phyloP scores from a whole-genome alignment of 2,113 vertebrate genomes.

The Psephotus haematonotus region DNA sequence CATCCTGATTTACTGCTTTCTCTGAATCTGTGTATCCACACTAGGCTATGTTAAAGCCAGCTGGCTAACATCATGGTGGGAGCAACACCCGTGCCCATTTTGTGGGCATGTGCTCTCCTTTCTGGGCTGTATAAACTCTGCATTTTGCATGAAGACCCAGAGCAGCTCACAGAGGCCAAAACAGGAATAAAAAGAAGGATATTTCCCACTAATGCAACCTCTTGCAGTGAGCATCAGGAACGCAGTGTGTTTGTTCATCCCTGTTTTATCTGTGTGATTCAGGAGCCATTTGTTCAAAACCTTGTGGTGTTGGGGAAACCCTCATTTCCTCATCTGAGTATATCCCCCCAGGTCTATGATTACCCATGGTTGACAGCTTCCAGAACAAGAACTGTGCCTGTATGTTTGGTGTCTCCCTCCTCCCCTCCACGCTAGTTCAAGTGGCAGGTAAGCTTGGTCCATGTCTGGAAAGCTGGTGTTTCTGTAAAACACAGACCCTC shows the following conservation, averaged over 20 bases:
- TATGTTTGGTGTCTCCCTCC: background rate
- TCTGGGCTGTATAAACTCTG: background rate
- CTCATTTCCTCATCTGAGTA: background rate
- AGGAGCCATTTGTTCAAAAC: background rate
- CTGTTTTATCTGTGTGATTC: background rate
- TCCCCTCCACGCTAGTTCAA: fast-evolving
- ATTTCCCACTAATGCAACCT: background rate
- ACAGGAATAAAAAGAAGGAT: background rate
- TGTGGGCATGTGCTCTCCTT: background rate
- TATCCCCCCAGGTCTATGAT: background rate
- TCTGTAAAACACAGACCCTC: fast-evolving
- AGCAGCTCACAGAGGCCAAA: background rate
- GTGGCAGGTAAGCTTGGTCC: background rate
- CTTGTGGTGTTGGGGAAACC: background rate
- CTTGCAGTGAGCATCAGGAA: background rate
- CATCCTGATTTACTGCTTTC: conserved; percentile 12
- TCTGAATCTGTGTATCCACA: background rate
- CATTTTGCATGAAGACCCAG: background rate
- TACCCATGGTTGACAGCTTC: background rate
- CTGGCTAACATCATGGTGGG: background rate
- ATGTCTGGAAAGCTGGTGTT: fast-evolving
- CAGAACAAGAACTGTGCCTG: background rate
- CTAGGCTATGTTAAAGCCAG: background rate
- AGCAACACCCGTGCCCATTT: background rate
- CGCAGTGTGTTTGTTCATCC: background rate